Evolutionary conservation across 2,888 invertebrate genomes (phyloP).

Genomic region (Drosophila differens): DNA sequence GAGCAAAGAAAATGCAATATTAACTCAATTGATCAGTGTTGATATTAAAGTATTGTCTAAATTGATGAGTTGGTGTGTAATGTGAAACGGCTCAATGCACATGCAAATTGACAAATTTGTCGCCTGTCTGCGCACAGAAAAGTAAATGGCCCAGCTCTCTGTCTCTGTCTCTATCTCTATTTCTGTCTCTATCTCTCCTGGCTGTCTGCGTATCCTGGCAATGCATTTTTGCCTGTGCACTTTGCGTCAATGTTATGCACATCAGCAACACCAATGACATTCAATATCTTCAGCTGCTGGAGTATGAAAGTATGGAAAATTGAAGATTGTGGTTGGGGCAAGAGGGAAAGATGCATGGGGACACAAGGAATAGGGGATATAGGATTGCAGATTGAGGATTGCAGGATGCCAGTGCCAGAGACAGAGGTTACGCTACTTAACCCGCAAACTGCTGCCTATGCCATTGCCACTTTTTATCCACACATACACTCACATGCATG

Average conservation of each 20-base stretch:
- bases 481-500: background rate
- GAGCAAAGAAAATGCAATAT: conserved; percentile 14
- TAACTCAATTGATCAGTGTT: conserved; percentile 1
- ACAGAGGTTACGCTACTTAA: conserved; percentile 71
- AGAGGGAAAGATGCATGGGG: background rate
- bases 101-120: conserved; percentile 55
- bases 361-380: background rate
- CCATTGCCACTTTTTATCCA: conserved; percentile 47
- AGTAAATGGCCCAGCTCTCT: conserved; percentile 35
- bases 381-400: conserved; percentile 2
- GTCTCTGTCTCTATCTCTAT: background rate
- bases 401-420: conserved; percentile 9
- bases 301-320: background rate
- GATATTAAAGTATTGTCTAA: conserved; percentile 13
- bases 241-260: conserved; percentile 79
- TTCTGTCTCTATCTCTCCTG: background rate
- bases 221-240: conserved; percentile 54
- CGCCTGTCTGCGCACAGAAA: conserved; percentile 45
- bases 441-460: conserved; percentile 72
- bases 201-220: conserved; percentile 3
- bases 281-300: conserved; percentile 41
- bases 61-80: conserved; percentile 14
- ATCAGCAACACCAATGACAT: conserved; percentile 69
- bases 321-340: background rate
- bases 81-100: conserved; percentile 23